Evolutionary conservation across 1,140 invertebrate genomes (phyloP).

Genomic region (Drosophila melanogaster): DNA sequence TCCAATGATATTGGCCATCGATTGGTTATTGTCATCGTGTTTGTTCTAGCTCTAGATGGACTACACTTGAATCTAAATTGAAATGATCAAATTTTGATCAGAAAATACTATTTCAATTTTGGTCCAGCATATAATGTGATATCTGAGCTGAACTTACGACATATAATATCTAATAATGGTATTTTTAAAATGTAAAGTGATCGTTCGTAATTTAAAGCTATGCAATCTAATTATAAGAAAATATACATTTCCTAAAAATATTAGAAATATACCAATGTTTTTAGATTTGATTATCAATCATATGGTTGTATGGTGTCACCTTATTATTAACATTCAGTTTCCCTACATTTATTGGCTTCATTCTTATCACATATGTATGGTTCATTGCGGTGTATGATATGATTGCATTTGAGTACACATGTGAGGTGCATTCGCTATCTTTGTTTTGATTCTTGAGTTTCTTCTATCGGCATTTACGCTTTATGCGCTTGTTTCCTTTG

Average conservation of each 20-base stretch:
- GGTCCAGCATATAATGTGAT: no score
- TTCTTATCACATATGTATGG: no score
- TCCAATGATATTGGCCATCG: neutral
- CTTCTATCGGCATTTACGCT: constrained; percentile 68
- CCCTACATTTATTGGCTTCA: neutral
- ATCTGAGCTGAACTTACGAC: no score
- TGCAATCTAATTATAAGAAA: no score
- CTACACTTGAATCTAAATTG: neutral
- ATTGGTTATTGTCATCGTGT: neutral
- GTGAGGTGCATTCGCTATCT: constrained; percentile 54
- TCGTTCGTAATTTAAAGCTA: no score
- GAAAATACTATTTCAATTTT: no score
- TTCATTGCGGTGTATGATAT: constrained; percentile 12
- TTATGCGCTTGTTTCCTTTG: constrained; percentile 63
- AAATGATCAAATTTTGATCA: no score
- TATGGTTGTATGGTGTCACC: neutral
- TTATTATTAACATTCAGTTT: neutral
- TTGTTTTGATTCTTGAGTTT: constrained; percentile 78
- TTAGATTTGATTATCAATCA: no score
- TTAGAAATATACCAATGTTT: no score
- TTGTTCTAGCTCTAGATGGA: neutral
- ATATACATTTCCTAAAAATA: neutral
- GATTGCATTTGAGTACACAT: constrained; percentile 1
- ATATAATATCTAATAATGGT: no score
- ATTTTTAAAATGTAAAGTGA: no score